Evolutionary conservation across 2,888 invertebrate genomes (phyloP).

Genomic region (Heliconius charithonia): DNA sequence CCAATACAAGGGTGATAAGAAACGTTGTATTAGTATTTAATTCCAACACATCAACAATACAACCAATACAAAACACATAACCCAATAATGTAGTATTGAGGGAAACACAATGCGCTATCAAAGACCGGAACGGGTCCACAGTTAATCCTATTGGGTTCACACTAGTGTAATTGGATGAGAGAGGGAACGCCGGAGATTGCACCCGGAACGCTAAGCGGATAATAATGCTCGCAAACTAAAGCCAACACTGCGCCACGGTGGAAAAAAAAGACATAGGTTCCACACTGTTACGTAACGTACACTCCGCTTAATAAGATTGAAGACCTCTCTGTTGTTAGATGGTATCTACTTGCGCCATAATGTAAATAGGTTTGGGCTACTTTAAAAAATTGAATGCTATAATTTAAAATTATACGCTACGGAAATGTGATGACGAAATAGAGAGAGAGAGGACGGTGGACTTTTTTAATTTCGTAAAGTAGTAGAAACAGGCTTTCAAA

Average conservation of each 20-base stretch:
- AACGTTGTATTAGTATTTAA: background rate
- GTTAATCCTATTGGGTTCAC: slow-evolving; percentile 77
- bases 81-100: slow-evolving; percentile 17
- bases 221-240: slow-evolving; percentile 62
- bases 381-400: slow-evolving; percentile 25
- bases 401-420: slow-evolving; percentile 13
- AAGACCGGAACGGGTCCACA: slow-evolving; percentile 39
- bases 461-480: slow-evolving; percentile 26
- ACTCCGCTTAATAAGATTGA: slow-evolving; percentile 34
- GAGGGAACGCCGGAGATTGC: slow-evolving; percentile 72
- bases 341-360: slow-evolving; percentile 27
- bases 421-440: slow-evolving; percentile 17
- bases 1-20: background rate
- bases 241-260: slow-evolving; percentile 28
- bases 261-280: slow-evolving; percentile 20
- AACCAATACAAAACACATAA: slow-evolving; percentile 7
- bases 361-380: slow-evolving; percentile 27
- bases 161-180: slow-evolving; percentile 81
- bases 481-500: slow-evolving; percentile 13
- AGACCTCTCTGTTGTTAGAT: slow-evolving; percentile 30
- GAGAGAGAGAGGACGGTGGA: background rate
- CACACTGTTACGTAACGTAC: slow-evolving; percentile 25
- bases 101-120: slow-evolving; percentile 34
- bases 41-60: background rate
- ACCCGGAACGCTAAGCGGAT: slow-evolving; percentile 74